Evolutionary conservation across 2,797 vertebrate genomes (phyloP).

Genomic region (Sarcophilus harrisii): DNA sequence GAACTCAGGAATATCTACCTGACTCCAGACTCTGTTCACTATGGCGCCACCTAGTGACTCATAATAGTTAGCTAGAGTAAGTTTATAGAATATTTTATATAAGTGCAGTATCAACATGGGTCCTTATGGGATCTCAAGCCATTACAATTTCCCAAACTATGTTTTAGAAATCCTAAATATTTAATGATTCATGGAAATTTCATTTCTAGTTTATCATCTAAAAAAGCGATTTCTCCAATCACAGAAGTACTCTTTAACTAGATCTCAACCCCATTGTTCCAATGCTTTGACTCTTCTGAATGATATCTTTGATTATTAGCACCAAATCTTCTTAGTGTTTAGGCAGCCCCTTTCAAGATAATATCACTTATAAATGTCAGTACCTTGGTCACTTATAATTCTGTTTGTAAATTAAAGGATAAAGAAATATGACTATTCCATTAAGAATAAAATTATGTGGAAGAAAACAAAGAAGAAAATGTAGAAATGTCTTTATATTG

Average conservation of each 20-base stretch:
- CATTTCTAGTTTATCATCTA: background rate
- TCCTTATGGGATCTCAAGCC: background rate
- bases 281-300: background rate
- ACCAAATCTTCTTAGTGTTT: conserved; percentile 20
- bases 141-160: background rate
- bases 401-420: conserved; percentile 51
- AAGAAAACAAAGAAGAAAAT: conserved; percentile 40
- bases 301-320: background rate
- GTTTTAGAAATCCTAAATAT: background rate
- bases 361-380: conserved; percentile 3
- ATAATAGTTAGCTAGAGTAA: background rate
- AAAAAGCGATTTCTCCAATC: background rate
- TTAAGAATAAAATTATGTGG: conserved; percentile 45
- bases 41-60: rapidly evolving
- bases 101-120: background rate
- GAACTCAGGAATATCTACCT: background rate
- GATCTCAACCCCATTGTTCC: background rate
- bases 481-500: conserved; percentile 10
- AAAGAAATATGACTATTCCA: conserved; percentile 38
- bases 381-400: background rate
- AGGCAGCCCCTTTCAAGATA: conserved; percentile 40
- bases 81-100: background rate
- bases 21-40: background rate
- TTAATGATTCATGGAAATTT: background rate
- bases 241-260: background rate